phyloP scores from a whole-genome alignment of 2,113 vertebrate species.

The Bothrops jararaca region DNA sequence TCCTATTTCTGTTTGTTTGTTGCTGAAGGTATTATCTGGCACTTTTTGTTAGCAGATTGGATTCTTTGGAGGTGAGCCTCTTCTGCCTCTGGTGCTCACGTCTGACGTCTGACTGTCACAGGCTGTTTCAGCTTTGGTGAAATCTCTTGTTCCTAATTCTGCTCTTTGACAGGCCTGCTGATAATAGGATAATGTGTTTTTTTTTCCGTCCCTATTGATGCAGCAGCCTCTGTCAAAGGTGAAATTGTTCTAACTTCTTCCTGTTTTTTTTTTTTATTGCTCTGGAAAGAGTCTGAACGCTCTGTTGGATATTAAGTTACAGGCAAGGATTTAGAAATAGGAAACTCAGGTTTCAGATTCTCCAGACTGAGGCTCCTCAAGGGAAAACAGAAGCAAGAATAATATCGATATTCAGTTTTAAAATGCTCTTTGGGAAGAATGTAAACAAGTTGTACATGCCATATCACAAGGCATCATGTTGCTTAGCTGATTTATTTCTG shows the following conservation, averaged over 20 bases:
- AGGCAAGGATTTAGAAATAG: background rate
- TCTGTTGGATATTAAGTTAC: background rate
- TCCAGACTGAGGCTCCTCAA: background rate
- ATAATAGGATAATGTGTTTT: background rate
- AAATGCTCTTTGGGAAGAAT: background rate
- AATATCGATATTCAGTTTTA: background rate
- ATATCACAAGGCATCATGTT: background rate
- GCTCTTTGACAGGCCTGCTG: background rate
- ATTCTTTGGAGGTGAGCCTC: constrained; percentile 7
- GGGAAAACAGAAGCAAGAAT: background rate
- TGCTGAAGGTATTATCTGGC: background rate
- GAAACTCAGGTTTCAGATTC: background rate
- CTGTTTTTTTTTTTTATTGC: background rate
- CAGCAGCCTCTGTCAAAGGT: background rate
- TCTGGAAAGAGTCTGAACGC: background rate
- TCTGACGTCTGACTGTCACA: background rate
- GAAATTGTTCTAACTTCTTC: background rate
- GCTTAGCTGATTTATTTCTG: background rate
- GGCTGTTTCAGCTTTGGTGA: background rate
- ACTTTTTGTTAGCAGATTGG: constrained; percentile 3
- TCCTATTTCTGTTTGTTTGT: background rate
- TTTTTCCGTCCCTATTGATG: background rate
- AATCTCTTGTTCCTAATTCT: background rate
- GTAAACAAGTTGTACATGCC: background rate
- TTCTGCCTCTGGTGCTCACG: background rate